These are phyloP conservation scores for Amblyjoppa proteus DNA, from an alignment of 2,888 invertebrate species.

Conservation along the genomic window DNA sequence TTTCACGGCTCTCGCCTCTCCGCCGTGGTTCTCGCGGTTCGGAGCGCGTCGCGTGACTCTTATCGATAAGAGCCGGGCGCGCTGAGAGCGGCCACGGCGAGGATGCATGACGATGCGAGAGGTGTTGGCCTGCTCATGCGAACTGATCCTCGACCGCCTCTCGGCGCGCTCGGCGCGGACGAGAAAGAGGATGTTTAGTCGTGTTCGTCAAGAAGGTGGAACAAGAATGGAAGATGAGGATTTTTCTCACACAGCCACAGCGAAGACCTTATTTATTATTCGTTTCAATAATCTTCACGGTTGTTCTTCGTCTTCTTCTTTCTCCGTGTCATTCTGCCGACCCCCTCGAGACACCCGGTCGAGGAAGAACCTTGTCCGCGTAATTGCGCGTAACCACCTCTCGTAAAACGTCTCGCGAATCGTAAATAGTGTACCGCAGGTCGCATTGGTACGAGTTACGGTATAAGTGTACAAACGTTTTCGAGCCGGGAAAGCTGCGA, in stretches of 20 bases:
- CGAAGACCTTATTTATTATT: conserved; percentile 32
- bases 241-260: background rate
- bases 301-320: conserved; percentile 12
- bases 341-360: conserved; percentile 40
- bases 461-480: conserved; percentile 41
- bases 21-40: conserved; percentile 16
- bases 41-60: conserved; percentile 75
- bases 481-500: conserved; percentile 47
- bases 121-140: conserved; percentile 27
- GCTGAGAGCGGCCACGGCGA: conserved; percentile 31
- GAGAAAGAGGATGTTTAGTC: conserved; percentile 56
- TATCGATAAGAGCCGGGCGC: conserved; percentile 71
- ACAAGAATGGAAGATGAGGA: background rate
- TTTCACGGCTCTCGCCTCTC: conserved; percentile 42
- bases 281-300: conserved; percentile 43
- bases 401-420: conserved; percentile 60
- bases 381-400: conserved; percentile 61
- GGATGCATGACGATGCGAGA: conserved; percentile 64
- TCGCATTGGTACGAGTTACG: conserved; percentile 38
- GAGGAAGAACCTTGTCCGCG: conserved; percentile 63
- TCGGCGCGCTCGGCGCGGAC: background rate
- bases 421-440: conserved; percentile 43
- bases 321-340: conserved; percentile 20
- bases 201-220: conserved; percentile 47
- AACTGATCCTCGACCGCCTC: background rate